Conservation (phyloP, 1,140 invertebrate genomes). For the Mactra quadrangularis region DNA sequence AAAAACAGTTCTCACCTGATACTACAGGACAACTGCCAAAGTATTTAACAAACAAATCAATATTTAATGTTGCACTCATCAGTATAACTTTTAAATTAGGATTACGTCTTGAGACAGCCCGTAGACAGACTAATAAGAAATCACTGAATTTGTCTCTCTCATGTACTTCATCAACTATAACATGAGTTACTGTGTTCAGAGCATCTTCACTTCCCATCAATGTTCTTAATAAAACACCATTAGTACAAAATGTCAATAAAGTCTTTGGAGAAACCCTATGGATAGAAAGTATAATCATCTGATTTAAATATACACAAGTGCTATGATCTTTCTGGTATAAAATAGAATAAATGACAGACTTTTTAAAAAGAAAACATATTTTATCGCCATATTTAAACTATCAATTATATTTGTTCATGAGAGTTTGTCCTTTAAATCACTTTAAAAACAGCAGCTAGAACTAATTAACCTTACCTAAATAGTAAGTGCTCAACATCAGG, state of each 20-base stretch:
- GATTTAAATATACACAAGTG: no score
- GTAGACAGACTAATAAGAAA: constrained; percentile 94
- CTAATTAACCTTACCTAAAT: no score
- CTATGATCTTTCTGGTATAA: no score
- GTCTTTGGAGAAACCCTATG: constrained; percentile 90
- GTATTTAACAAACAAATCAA: constrained; percentile 92
- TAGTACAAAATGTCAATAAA: constrained; percentile 95
- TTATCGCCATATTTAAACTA: no score
- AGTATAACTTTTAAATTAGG: constrained; percentile 92
- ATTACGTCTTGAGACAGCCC: constrained; percentile 89
- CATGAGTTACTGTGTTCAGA: constrained; percentile 90
- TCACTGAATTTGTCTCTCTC: constrained; percentile 97
- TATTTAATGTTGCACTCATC: constrained; percentile 96
- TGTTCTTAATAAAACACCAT: constrained; percentile 93
- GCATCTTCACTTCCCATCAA: constrained; percentile 90
- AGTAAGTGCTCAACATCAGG: no score
- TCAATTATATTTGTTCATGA: no score
- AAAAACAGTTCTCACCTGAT: no score
- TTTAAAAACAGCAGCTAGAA: no score
- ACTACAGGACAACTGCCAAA: constrained; percentile 93
- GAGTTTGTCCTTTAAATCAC: no score
- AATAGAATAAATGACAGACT: no score
- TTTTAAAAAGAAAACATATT: no score
- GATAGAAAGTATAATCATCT: no score
- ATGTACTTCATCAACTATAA: constrained; percentile 98